These are phyloP conservation scores for Drosophila neocordata DNA, from an alignment of 1,140 invertebrate species.

Conservation along the genomic window DNA sequence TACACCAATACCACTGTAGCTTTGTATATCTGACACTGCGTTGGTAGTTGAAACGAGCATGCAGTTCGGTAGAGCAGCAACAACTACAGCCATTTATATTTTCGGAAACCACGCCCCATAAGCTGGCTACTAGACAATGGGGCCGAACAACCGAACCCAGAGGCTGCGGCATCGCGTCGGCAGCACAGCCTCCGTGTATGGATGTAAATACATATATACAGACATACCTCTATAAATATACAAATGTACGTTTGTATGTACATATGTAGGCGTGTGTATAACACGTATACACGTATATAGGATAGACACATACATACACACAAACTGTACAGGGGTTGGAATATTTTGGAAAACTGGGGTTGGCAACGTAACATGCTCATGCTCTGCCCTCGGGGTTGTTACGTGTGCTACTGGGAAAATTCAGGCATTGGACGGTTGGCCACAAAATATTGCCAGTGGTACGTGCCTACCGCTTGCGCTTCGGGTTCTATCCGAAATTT, in stretches of 20 bases:
- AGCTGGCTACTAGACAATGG: conserved; percentile 79
- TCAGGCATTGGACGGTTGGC: conserved; percentile 66
- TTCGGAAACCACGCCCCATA: conserved; percentile 77
- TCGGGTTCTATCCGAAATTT: conserved; percentile 41
- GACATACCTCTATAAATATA: conserved; percentile 20
- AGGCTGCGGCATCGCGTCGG: conserved; percentile 67
- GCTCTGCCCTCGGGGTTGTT: conserved; percentile 73
- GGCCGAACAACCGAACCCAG: conserved; percentile 69
- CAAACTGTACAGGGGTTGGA: conserved; percentile 40
- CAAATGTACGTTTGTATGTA: conserved; percentile 5
- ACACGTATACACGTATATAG: conserved; percentile 7
- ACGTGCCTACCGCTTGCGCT: conserved; percentile 60
- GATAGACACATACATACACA: conserved; percentile 18
- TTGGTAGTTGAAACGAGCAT: conserved; percentile 37
- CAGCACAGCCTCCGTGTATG: conserved; percentile 64
- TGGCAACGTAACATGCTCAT: conserved; percentile 41
- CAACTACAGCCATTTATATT: conserved; percentile 80
- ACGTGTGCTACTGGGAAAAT: conserved; percentile 80
- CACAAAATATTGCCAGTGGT: conserved; percentile 64
- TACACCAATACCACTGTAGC: conserved; percentile 50
- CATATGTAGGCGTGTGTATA: conserved; percentile 24
- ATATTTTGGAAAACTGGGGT: conserved; percentile 63
- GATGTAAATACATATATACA: conserved; percentile 29
- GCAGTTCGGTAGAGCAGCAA: conserved; percentile 39
- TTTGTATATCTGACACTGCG: conserved; percentile 20